These are phyloP conservation scores for Drosophila baimaii DNA, from an alignment of 1,140 invertebrate genomes.

Conservation along the genomic window DNA sequence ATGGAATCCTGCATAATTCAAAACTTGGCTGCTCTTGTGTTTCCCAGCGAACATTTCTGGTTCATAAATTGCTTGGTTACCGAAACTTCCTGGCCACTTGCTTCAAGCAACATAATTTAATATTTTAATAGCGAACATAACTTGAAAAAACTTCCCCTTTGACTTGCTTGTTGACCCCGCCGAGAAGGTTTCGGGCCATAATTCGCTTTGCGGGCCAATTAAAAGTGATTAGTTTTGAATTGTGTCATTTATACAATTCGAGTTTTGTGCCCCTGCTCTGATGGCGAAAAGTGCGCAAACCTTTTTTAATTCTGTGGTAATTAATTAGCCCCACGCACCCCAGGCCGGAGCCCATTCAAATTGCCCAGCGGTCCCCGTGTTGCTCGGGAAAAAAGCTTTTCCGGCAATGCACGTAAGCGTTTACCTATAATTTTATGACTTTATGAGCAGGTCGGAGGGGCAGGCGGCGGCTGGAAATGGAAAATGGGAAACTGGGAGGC, in stretches of 20 bases:
- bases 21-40: background rate
- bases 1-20: background rate
- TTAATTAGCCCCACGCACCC: conserved; percentile 66
- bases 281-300: conserved; percentile 45
- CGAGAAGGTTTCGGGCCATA: conserved; percentile 56
- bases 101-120: conserved; percentile 48
- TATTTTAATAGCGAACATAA: conserved; percentile 63
- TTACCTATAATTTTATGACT: conserved; percentile 83
- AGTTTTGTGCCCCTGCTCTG: conserved; percentile 12
- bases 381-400: conserved; percentile 20
- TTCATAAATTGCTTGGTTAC: conserved; percentile 40
- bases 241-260: conserved; percentile 67
- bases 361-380: conserved; percentile 15
- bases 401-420: conserved; percentile 76
- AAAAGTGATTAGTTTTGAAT: conserved; percentile 79
- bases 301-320: conserved; percentile 73
- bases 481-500: conserved; percentile 35
- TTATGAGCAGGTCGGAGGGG: conserved; percentile 43
- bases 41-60: conserved; percentile 1
- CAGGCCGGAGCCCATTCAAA: conserved; percentile 49
- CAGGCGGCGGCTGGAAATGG: conserved; percentile 1
- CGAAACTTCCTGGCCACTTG: conserved; percentile 30
- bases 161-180: background rate
- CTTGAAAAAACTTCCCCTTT: conserved; percentile 14
- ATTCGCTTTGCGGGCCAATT: conserved; percentile 71